These are phyloP conservation scores for Drosophila sp. DNA, from an alignment of 1,140 invertebrate genomes.

Conservation along the genomic window DNA sequence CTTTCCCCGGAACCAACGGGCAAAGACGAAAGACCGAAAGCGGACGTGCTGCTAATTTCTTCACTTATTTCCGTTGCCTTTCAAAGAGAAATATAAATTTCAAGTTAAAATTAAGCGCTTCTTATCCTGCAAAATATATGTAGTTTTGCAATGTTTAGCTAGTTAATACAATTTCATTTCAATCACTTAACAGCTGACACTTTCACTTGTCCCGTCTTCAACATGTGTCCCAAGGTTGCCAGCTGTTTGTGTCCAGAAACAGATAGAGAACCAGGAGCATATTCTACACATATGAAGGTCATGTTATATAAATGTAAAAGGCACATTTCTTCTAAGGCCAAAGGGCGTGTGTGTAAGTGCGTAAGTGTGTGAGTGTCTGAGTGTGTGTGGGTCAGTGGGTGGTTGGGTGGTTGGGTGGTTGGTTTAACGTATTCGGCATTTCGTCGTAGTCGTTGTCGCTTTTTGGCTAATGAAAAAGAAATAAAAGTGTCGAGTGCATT, in stretches of 20 bases:
- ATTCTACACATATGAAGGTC: slow-evolving; percentile 55
- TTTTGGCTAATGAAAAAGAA: slow-evolving; percentile 84
- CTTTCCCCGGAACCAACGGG: too few species aligned
- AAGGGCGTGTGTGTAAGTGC: neutral
- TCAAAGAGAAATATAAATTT: too few species aligned
- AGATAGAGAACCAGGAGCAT: too few species aligned
- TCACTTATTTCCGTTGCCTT: too few species aligned
- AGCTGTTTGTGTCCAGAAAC: neutral
- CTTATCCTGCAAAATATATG: too few species aligned
- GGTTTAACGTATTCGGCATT: slow-evolving; percentile 26
- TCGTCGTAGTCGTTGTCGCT: slow-evolving; percentile 49
- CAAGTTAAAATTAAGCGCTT: too few species aligned
- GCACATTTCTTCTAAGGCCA: slow-evolving; percentile 16
- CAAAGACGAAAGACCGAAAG: too few species aligned
- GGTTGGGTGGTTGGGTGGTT: slow-evolving; percentile 13
- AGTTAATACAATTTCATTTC: too few species aligned
- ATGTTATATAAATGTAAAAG: slow-evolving; percentile 29
- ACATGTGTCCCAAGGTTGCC: slow-evolving; percentile 1
- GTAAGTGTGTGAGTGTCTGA: neutral
- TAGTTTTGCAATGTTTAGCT: too few species aligned
- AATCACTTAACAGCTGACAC: too few species aligned
- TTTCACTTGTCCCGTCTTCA: too few species aligned
- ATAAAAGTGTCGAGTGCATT: slow-evolving; percentile 84
- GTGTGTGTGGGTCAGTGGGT: neutral
- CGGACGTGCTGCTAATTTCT: too few species aligned